Evolutionary conservation across 2,797 vertebrate genomes (phyloP).

Genomic region (Schizopygopsis malacanthus): DNA sequence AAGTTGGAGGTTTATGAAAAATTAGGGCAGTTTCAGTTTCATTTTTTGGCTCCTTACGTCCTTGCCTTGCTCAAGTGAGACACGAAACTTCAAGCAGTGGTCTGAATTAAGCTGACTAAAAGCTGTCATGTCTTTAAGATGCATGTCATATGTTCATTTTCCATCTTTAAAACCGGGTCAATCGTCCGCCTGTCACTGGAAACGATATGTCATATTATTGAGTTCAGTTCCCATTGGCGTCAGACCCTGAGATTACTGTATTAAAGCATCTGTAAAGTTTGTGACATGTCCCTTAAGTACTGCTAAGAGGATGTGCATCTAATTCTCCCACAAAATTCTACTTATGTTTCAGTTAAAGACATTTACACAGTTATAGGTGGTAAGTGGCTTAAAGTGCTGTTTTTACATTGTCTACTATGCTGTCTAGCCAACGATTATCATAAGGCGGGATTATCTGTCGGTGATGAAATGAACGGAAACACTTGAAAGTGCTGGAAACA

Average conservation of each 20-base stretch:
- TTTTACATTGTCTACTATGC: constrained; percentile 36
- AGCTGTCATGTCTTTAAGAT: constrained; percentile 57
- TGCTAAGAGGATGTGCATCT: constrained; percentile 40
- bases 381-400: constrained; percentile 47
- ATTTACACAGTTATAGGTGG: constrained; percentile 27
- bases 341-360: constrained; percentile 46
- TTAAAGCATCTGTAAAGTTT: constrained; percentile 52
- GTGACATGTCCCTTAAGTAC: constrained; percentile 54
- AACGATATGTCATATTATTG: constrained; percentile 56
- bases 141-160: constrained; percentile 59
- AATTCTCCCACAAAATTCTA: constrained; percentile 26
- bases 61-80: constrained; percentile 6
- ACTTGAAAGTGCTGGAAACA: constrained; percentile 55
- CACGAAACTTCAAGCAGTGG: background rate
- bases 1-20: constrained; percentile 51
- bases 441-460: constrained; percentile 57
- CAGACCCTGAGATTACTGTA: constrained; percentile 53
- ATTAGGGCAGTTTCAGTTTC: constrained; percentile 28
- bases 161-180: constrained; percentile 62
- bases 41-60: constrained; percentile 23
- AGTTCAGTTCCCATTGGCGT: constrained; percentile 47
- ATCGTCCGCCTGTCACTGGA: constrained; percentile 55
- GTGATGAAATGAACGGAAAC: constrained; percentile 62
- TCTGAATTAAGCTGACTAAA: constrained; percentile 35
- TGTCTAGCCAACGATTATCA: constrained; percentile 54